phyloP scores from a whole-genome alignment of 2,113 vertebrate genomes.

The Myocastor coypus region DNA sequence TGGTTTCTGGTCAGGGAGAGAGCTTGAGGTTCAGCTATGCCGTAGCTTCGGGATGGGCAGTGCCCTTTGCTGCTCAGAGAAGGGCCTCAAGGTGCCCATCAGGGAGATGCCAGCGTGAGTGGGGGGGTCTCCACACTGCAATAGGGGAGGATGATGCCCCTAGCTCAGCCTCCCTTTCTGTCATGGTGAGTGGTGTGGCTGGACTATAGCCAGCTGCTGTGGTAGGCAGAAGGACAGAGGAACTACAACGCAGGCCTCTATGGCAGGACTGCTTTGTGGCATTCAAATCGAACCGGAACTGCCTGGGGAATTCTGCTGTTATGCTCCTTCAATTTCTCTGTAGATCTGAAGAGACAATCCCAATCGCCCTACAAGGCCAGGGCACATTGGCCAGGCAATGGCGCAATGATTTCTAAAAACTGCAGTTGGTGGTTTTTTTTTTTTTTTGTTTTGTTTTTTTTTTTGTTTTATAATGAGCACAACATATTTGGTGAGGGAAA shows the following conservation, averaged over 20 bases:
- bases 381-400: neutral
- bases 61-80: neutral
- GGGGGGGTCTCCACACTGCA: accelerated
- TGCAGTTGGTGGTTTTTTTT: neutral
- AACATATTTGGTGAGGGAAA: too few relatives aligned
- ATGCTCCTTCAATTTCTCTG: neutral
- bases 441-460: too few relatives aligned
- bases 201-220: neutral
- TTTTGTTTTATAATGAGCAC: too few relatives aligned
- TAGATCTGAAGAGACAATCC: neutral
- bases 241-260: neutral
- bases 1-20: neutral
- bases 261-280: neutral
- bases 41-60: neutral
- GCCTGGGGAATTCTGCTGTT: neutral
- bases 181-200: neutral
- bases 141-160: neutral
- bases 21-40: neutral
- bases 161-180: neutral
- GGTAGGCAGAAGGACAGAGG: too few relatives aligned
- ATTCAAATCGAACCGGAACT: neutral
- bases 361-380: neutral
- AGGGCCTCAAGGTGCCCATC: neutral
- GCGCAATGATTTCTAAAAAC: neutral
- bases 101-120: neutral